Evolutionary conservation across 2,113 vertebrate genomes (phyloP).

Genomic region (Paracanthobrama guichenoti): DNA sequence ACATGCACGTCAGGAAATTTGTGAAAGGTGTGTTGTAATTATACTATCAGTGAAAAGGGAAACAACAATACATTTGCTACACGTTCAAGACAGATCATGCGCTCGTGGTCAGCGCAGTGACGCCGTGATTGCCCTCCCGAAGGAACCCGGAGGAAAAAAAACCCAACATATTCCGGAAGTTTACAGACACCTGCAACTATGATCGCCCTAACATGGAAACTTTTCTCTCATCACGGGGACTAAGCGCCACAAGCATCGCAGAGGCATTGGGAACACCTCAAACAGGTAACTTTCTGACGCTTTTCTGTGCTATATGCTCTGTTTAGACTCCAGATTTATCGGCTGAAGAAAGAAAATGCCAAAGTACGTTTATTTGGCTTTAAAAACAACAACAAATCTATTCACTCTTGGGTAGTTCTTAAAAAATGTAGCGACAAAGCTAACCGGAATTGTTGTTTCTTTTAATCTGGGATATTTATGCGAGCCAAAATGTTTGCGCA

Average conservation of each 20-base stretch:
- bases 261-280: background rate
- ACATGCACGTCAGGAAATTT: background rate
- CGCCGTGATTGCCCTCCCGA: slow-evolving; percentile 38
- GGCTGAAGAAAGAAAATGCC: background rate
- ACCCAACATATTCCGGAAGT: slow-evolving; percentile 46
- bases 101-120: slow-evolving; percentile 30
- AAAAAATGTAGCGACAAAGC: background rate
- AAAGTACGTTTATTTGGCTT: background rate
- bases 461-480: background rate
- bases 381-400: background rate
- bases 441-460: background rate
- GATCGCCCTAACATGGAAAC: slow-evolving; percentile 42
- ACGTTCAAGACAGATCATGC: background rate
- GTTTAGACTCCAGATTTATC: background rate
- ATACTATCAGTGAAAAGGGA: background rate
- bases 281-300: slow-evolving; percentile 38
- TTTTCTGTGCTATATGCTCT: background rate
- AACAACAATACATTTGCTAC: background rate
- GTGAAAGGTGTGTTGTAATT: slow-evolving; percentile 7
- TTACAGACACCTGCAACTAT: slow-evolving; percentile 53
- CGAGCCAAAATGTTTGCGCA: background rate
- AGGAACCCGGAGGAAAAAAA: slow-evolving; percentile 41
- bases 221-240: background rate
- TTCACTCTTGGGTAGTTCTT: background rate
- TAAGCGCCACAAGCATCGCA: background rate